Conservation (phyloP, 2,888 invertebrate genomes). For the Oscheius sp. region DNA sequence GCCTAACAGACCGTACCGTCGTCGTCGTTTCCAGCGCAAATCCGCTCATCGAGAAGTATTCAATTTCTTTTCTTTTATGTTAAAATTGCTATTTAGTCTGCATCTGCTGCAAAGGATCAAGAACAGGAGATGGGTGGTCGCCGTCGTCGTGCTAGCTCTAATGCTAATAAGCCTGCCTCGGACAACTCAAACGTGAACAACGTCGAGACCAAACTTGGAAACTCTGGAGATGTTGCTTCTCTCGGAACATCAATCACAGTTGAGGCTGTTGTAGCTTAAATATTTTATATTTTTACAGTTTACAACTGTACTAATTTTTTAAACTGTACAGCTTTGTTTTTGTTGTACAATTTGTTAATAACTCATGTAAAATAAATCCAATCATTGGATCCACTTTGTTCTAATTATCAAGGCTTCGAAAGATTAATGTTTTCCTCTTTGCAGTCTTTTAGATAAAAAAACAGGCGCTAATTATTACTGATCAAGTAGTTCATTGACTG, state of each 20-base stretch:
- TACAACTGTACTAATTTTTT: slow-evolving; percentile 9
- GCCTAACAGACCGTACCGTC: background rate
- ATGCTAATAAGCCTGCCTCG: background rate
- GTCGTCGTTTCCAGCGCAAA: slow-evolving; percentile 6
- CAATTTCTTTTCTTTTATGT: background rate
- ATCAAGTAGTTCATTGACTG: background rate
- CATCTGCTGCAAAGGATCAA: no score
- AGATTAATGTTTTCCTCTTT: no score
- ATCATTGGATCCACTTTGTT: no score
- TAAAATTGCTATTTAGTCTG: background rate
- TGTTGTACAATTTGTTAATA: background rate
- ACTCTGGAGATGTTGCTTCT: background rate
- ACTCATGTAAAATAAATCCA: background rate
- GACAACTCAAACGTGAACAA: background rate
- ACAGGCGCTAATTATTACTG: background rate
- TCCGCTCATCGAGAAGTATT: background rate
- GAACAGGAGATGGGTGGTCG: no score
- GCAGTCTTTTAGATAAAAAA: no score
- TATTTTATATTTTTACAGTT: background rate
- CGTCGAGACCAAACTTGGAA: no score
- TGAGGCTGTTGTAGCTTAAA: background rate
- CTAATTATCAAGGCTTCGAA: no score
- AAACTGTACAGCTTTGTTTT: slow-evolving; percentile 8
- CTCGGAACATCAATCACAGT: background rate
- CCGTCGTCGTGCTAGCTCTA: background rate